Evolutionary conservation across 2,797 vertebrate species (phyloP).

Genomic region (Poecilia wingei): DNA sequence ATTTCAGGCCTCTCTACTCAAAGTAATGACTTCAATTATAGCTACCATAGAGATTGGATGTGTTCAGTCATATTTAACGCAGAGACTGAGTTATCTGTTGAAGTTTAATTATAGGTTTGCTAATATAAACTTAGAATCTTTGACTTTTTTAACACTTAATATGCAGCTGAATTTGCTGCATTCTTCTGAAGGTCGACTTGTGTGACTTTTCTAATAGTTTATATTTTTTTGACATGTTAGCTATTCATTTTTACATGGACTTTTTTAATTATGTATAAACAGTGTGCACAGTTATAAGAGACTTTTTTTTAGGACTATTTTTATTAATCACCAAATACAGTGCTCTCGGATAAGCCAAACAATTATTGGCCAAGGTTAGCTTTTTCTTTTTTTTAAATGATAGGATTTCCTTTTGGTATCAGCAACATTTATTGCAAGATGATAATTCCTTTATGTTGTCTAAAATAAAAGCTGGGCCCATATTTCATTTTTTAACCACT

Average conservation of each 20-base stretch:
- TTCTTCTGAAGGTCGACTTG: neutral
- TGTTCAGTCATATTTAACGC: slow-evolving; percentile 9
- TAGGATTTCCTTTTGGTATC: neutral
- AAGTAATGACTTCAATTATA: slow-evolving; percentile 28
- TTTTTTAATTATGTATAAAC: neutral
- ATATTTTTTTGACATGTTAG: neutral
- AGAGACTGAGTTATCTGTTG: neutral
- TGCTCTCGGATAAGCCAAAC: too few species aligned
- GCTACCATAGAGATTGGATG: slow-evolving; percentile 4
- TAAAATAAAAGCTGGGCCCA: neutral
- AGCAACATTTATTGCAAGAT: neutral
- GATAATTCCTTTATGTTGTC: neutral
- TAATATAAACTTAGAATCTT: slow-evolving; percentile 1
- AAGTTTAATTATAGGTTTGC: neutral
- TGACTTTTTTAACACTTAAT: slow-evolving; percentile 4
- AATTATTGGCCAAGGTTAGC: neutral
- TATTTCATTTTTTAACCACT: neutral
- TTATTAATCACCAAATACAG: too few species aligned
- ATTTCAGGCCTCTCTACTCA: slow-evolving; percentile 21
- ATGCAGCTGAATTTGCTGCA: neutral
- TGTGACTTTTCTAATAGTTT: neutral
- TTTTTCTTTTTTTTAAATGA: neutral
- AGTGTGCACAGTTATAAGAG: neutral
- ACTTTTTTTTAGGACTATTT: too few species aligned
- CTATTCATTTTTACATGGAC: neutral